Evolutionary conservation across 2,113 vertebrate species (phyloP).

Genomic region (Scartelaos histophorus): DNA sequence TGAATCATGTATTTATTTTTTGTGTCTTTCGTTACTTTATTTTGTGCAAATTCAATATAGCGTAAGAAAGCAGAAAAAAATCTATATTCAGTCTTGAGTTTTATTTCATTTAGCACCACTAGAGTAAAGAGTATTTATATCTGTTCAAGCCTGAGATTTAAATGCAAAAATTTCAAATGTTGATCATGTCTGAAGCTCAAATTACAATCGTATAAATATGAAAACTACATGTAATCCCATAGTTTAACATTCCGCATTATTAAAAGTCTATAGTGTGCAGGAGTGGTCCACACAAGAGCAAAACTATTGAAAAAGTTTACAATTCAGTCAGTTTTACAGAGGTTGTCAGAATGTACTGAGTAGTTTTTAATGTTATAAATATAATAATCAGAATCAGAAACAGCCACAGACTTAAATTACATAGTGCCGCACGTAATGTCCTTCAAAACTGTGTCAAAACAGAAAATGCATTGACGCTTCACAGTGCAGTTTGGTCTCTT

Average conservation of each 20-base stretch:
- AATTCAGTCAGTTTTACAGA: neutral
- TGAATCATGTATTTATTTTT: neutral
- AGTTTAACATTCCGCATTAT: neutral
- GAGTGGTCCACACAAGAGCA: neutral
- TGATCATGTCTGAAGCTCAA: neutral
- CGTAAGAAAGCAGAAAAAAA: neutral
- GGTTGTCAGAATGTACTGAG: conserved; percentile 8
- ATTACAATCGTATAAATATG: neutral
- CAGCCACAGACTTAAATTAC: neutral
- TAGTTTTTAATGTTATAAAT: neutral
- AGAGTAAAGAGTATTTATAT: neutral
- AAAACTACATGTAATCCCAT: neutral
- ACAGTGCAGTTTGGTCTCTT: neutral
- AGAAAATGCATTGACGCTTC: conserved; percentile 21
- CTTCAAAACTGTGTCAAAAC: neutral
- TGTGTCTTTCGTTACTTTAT: neutral
- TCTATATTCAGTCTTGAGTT: neutral
- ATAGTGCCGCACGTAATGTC: neutral
- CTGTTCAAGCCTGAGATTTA: no score
- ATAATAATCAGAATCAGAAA: neutral
- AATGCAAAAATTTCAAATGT: neutral
- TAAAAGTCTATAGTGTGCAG: neutral
- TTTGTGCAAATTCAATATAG: neutral
- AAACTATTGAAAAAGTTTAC: neutral
- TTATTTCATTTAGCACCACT: neutral